phyloP scores from a whole-genome alignment of 1,140 invertebrate genomes.

The Stegodyphus mimosarum region DNA sequence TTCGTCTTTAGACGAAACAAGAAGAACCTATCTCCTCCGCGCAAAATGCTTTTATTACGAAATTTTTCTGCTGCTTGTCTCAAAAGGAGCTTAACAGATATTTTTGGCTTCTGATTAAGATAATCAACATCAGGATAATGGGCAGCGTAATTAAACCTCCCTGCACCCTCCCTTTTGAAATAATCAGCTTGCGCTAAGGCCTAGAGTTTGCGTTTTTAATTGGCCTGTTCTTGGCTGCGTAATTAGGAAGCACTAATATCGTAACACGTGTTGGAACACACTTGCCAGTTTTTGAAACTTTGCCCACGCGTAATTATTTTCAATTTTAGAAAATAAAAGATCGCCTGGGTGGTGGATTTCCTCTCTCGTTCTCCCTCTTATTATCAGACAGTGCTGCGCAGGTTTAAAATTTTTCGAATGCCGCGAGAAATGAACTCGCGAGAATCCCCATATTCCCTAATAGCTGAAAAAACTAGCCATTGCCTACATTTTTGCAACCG shows the following conservation, averaged over 20 bases:
- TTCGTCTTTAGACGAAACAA: constrained; percentile 48
- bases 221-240: constrained; percentile 59
- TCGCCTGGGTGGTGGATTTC: constrained; percentile 39
- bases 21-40: constrained; percentile 27
- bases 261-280: constrained; percentile 54
- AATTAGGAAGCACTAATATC: constrained; percentile 60
- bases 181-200: constrained; percentile 37
- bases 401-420: constrained; percentile 32
- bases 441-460: constrained; percentile 36
- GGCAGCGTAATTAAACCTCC: constrained; percentile 57
- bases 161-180: constrained; percentile 45
- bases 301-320: constrained; percentile 55
- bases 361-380: constrained; percentile 16
- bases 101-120: constrained; percentile 62
- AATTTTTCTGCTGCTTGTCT: constrained; percentile 49
- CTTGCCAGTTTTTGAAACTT: constrained; percentile 53
- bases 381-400: constrained; percentile 28
- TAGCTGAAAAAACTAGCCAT: constrained; percentile 20
- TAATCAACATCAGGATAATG: constrained; percentile 61
- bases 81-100: constrained; percentile 56
- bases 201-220: constrained; percentile 61
- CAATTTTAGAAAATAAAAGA: constrained; percentile 60
- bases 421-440: constrained; percentile 36
- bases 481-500: constrained; percentile 33
- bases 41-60: constrained; percentile 60